Evolutionary conservation across 2,113 vertebrate species (phyloP), one percentile per base, ranked within the genome.

Genomic region (Neodontobutis hainanensis): DNA sequence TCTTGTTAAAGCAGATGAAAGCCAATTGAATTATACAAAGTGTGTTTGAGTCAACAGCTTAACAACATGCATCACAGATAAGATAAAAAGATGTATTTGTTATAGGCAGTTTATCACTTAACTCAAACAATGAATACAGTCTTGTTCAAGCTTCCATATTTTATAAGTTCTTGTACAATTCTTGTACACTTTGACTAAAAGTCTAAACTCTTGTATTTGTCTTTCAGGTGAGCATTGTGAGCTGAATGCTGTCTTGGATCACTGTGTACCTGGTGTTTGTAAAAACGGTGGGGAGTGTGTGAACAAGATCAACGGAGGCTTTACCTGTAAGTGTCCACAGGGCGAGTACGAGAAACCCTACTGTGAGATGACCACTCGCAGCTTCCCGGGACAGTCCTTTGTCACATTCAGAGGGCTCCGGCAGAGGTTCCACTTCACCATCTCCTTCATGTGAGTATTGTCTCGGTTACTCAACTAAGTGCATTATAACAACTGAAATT

Each of bases 371-470:
- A 96, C 93, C 89, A 96, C 96, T 0, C 94, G 97, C 70, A 96
- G 94, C 90, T 98, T 99, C 80, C 95, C 96, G 0, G 92, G 94
- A 0, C 92, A 77, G 42, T 97, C 96, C 82, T 98, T 99, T 79
- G 49, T 99, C 91, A 99, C 97, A 77, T 98, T 98, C 82, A 93
- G 93, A 5, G 97, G 97, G 48, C 93, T 98, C 57, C 91, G 94
- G 43, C 97, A 98, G 68, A 94, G 97, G 73, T 98, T 99, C 87
- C 97, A 97, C 91, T 97, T 99, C 90, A 96, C 95, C 45, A 81
- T 98, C 3, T 90, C 94, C 70, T 95, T 99, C 80, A 95, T 88
- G 97, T 98, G 82, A 96, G 96, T 92, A 55, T 16, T 27, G 8
- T 36, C 12, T 2, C 14, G 12, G 19, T 27, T 27, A 27, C 19